Conservation (phyloP, 2,888 invertebrate species). For the Drosophila austrosaltans region DNA sequence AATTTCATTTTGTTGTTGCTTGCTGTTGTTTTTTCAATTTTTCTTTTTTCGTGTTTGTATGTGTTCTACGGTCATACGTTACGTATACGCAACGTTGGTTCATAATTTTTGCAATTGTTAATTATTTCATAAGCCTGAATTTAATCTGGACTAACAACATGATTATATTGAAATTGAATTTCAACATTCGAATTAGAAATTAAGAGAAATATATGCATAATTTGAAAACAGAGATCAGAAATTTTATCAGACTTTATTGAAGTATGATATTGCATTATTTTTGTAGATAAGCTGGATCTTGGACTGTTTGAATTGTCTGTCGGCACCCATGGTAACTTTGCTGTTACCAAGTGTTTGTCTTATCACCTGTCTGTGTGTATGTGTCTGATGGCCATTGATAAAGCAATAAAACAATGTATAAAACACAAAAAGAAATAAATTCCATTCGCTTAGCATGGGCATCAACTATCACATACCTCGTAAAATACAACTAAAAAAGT, state of each 20-base stretch:
- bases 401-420: not conserved
- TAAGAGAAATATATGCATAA: no score
- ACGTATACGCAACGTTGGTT: not conserved
- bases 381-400: not conserved
- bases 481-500: not conserved
- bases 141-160: no score
- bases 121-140: not conserved
- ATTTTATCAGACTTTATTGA: not conserved
- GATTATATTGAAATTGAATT: no score
- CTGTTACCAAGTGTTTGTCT: slow-evolving; percentile 4
- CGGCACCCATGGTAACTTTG: not conserved
- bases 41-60: not conserved
- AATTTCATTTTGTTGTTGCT: slow-evolving; percentile 17
- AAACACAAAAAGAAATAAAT: not conserved
- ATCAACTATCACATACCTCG: not conserved
- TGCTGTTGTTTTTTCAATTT: not conserved
- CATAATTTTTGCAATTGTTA: slow-evolving; percentile 2
- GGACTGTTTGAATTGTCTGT: not conserved
- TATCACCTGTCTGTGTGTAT: not conserved
- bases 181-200: no score
- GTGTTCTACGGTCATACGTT: not conserved
- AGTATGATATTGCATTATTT: not conserved
- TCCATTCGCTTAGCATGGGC: not conserved
- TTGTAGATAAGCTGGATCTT: not conserved
- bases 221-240: not conserved